Percentiles rank a stretch among this genome's conserved stretches.
These are phyloP conservation scores for Trinorchestia longiramus DNA, from an alignment of 1,140 invertebrate genomes.

Conservation along the genomic window DNA sequence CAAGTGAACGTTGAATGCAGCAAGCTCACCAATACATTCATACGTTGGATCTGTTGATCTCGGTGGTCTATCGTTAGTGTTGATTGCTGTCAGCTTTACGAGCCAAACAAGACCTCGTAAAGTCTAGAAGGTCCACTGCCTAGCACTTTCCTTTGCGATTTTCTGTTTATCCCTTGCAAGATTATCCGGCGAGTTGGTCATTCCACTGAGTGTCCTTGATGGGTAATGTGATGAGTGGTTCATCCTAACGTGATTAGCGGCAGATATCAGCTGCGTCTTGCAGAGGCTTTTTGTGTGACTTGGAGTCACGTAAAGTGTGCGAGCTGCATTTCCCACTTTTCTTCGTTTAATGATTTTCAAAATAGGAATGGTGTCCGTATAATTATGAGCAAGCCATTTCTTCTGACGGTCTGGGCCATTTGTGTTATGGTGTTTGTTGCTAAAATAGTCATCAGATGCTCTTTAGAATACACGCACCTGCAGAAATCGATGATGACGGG, in stretches of 20 bases:
- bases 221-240: background rate
- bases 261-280: slow-evolving; percentile 10
- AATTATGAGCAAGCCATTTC: background rate
- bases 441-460: too few relatives aligned
- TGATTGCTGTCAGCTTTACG: slow-evolving; percentile 51
- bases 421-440: too few relatives aligned
- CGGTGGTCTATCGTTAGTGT: slow-evolving; percentile 47
- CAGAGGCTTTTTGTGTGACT: background rate
- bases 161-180: slow-evolving; percentile 24
- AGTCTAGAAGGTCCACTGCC: slow-evolving; percentile 2
- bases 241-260: slow-evolving; percentile 30
- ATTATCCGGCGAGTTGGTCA: slow-evolving; percentile 44
- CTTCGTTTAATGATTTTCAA: background rate
- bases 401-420: too few relatives aligned
- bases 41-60: slow-evolving; percentile 9
- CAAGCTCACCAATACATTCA: background rate
- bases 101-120: slow-evolving; percentile 28
- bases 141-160: slow-evolving; percentile 16
- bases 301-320: background rate
- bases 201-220: slow-evolving; percentile 31
- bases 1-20: background rate
- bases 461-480: background rate
- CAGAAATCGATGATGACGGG: background rate
- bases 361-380: background rate
- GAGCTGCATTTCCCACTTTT: background rate